phyloP scores from a whole-genome alignment of 2,113 vertebrate genomes.

The Myotis lucifugus region DNA sequence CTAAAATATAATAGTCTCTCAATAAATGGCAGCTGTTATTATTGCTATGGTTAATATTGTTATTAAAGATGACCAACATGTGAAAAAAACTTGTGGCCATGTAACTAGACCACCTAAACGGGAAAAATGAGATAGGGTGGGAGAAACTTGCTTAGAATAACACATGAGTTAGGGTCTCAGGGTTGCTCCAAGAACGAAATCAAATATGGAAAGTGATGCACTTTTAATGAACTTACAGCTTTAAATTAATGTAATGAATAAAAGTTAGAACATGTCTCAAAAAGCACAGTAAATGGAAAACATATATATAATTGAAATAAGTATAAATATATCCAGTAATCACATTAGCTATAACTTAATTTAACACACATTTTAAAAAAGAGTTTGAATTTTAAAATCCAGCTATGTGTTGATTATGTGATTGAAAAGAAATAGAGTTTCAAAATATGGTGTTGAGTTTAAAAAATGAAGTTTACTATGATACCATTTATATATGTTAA shows the following conservation, averaged over 20 bases:
- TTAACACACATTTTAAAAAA: not conserved
- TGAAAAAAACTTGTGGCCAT: not conserved
- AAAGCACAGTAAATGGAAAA: not conserved
- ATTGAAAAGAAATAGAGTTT: not conserved
- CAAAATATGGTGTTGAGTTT: not conserved
- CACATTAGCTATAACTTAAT: not conserved
- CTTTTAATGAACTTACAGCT: not conserved
- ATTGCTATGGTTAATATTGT: not conserved
- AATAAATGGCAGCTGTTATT: not conserved
- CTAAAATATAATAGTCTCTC: not conserved
- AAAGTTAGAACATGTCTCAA: not conserved
- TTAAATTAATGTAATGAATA: not conserved
- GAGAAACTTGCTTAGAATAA: not conserved
- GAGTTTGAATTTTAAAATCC: slow-evolving; percentile 21
- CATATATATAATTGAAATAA: not conserved
- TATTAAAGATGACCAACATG: not conserved
- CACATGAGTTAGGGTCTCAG: not conserved
- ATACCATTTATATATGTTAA: not conserved
- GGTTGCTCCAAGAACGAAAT: not conserved
- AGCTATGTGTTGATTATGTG: not conserved
- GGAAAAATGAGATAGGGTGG: not conserved
- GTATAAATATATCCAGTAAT: not conserved
- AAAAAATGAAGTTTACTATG: not conserved
- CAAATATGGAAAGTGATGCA: not conserved
- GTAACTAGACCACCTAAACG: not conserved